Conservation (phyloP, 2,797 vertebrate species). For the Lacerta viridis region DNA sequence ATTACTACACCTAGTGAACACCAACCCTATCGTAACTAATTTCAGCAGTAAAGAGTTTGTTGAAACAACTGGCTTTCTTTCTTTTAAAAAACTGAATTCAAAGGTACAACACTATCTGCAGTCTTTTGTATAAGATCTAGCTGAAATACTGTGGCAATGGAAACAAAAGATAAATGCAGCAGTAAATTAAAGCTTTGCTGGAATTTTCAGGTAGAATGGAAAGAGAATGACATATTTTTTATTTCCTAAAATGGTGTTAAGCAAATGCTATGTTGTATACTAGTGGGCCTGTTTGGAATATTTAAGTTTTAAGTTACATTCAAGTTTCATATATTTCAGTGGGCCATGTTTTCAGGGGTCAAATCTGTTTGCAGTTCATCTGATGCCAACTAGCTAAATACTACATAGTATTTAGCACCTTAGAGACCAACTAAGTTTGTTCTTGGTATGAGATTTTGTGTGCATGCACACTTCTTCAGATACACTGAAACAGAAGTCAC, state of each 20-base stretch:
- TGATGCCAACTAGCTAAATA: background rate
- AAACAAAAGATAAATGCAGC: too few species aligned
- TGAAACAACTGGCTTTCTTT: background rate
- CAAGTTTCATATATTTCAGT: background rate
- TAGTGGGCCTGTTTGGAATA: background rate
- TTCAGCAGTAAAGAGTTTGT: background rate
- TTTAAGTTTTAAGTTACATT: background rate
- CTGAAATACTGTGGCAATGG: background rate
- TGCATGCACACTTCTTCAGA: too few species aligned
- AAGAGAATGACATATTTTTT: background rate
- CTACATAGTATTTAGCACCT: too few species aligned
- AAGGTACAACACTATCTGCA: background rate
- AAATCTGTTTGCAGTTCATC: background rate
- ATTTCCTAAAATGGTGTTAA: background rate
- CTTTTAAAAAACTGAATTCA: background rate
- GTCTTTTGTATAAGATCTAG: background rate
- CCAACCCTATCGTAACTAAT: background rate
- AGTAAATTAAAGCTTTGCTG: background rate
- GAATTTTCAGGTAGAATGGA: background rate
- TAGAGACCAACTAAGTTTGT: too few species aligned
- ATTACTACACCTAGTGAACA: background rate
- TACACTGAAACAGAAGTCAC: too few species aligned
- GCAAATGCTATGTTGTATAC: background rate
- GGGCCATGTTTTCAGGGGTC: background rate
- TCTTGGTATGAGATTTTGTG: too few species aligned